Base-by-base conservation (phyloP, 1,140 invertebrate genomes). In the Musca vetustissima region DNA sequence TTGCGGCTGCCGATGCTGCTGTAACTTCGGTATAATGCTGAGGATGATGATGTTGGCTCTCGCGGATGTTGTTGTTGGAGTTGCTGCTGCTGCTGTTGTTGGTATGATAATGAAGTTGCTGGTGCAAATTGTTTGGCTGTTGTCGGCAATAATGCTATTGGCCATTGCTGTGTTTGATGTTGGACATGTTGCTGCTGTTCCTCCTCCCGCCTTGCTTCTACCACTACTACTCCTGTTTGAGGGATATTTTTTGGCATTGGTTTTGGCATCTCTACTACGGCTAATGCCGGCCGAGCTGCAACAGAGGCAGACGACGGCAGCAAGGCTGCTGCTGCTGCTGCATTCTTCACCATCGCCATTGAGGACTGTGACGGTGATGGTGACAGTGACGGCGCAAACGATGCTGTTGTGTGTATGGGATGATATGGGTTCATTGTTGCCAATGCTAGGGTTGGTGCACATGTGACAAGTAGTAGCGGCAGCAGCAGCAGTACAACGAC, bases 381-480 rank as follows among this genome's bases (percentile, higher is more conserved):
- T 9, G 4, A 32, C 28, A 32, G 9, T 9, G 9, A 32, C 28
- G 28, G 9, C 28, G 28, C 3, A 3, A 13, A 43, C 36, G 36
- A 17, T 28, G 21, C 2, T 73, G 72, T 24, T 68, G 72, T 49
- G 69, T 71, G 50, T 71, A 71, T 55, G 67, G 72, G 73, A 57
- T 64, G 67, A 55, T 65, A 13, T 43, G 49, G 28, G 57, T 28
- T 64, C 59, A 64, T 49, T 69, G 74, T 57, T 69, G 71, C 61
- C 70, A 71, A 65, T 22, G 67, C 17, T 64, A 68, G 50, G 64
- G 72, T 70, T 71, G 71, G 69, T 71, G 71, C 75, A 73, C 66
- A 73, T 73, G 75, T 75, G 71, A 74, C 73, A 74, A 77, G 67
- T 73, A 81, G 76, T 74, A 79, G 74, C 74, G 81, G 78, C 73